Conservation (phyloP, 2,888 invertebrate species). For the Salpingus planirostris region DNA sequence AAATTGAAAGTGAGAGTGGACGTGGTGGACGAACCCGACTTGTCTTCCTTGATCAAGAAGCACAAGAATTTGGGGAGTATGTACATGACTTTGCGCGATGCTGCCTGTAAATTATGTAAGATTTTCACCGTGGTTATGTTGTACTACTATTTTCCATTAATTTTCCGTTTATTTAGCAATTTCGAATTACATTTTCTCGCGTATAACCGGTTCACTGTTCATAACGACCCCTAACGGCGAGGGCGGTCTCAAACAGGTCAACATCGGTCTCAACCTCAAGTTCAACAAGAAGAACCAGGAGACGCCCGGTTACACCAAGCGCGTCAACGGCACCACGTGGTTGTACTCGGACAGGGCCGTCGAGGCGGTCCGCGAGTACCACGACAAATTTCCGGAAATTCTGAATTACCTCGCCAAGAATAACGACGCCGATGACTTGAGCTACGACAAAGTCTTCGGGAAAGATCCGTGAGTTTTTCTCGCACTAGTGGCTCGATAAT, state of each 20-base stretch:
- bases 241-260: slow-evolving; percentile 50
- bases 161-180: slow-evolving; percentile 35
- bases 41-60: slow-evolving; percentile 30
- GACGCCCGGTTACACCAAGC: slow-evolving; percentile 74
- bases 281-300: slow-evolving; percentile 71
- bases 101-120: not conserved
- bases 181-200: slow-evolving; percentile 55
- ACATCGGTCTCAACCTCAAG: slow-evolving; percentile 88
- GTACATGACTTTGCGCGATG: not conserved
- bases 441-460: slow-evolving; percentile 55
- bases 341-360: slow-evolving; percentile 70
- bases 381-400: slow-evolving; percentile 61
- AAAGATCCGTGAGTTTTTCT: not conserved
- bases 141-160: no score
- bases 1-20: slow-evolving; percentile 52
- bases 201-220: slow-evolving; percentile 79
- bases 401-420: slow-evolving; percentile 51
- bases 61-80: slow-evolving; percentile 26
- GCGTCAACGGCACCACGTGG: slow-evolving; percentile 61
- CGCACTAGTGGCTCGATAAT: no score
- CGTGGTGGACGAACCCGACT: slow-evolving; percentile 46
- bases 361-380: slow-evolving; percentile 62
- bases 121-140: no score
- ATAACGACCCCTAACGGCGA: slow-evolving; percentile 40
- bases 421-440: slow-evolving; percentile 45